Percentiles rank a stretch among this genome's conserved stretches.
These are phyloP conservation scores for Rhingia rostrata DNA, from an alignment of 2,888 invertebrate genomes.

Conservation along the genomic window DNA sequence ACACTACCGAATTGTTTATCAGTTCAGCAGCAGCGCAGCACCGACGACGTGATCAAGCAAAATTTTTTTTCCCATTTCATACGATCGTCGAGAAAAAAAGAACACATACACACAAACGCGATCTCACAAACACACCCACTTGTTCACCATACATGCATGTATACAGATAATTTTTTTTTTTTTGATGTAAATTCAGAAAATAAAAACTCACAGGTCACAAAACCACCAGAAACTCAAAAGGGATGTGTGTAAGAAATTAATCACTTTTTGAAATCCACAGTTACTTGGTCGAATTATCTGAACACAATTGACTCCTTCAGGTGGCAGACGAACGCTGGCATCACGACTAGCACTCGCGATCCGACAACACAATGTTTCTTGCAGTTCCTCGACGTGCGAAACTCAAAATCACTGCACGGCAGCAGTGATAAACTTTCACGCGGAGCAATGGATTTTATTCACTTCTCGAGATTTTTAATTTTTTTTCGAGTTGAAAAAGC, in stretches of 20 bases:
- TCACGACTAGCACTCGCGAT: constrained; percentile 35
- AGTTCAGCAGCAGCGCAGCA: constrained; percentile 37
- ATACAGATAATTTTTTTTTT: constrained; percentile 51
- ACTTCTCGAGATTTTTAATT: not conserved
- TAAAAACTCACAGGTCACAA: constrained; percentile 44
- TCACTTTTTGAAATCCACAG: not conserved
- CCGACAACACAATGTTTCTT: constrained; percentile 39
- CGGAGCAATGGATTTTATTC: not conserved
- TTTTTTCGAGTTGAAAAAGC: constrained; percentile 13
- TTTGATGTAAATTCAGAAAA: constrained; percentile 57
- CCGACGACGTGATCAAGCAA: constrained; percentile 49
- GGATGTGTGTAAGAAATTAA: constrained; percentile 1
- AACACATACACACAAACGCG: constrained; percentile 5
- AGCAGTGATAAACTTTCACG: constrained; percentile 27
- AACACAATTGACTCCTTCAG: constrained; percentile 4
- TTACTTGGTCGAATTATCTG: not conserved
- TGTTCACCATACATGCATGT: constrained; percentile 11
- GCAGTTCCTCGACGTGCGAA: constrained; percentile 41
- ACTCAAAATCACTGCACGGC: constrained; percentile 34
- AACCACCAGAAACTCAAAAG: constrained; percentile 28
- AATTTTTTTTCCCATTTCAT: constrained; percentile 31
- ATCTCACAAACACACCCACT: constrained; percentile 17
- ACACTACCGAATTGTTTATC: constrained; percentile 65
- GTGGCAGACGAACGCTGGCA: constrained; percentile 18
- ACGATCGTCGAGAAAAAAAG: constrained; percentile 35